Base-by-base conservation (phyloP, 1,140 invertebrate genomes). In the Pogonognathellus flavescens region DNA sequence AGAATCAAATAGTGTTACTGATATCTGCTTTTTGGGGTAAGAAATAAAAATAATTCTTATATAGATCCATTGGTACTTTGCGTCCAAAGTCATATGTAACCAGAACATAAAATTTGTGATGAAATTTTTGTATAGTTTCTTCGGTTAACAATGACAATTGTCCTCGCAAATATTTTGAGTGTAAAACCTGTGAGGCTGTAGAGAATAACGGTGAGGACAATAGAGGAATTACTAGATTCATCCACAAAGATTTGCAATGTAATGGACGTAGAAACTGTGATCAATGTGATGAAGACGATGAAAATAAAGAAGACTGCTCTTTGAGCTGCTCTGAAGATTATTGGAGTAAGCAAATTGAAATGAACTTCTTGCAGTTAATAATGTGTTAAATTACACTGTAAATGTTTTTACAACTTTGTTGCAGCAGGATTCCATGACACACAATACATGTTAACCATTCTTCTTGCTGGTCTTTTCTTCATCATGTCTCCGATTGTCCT, bases 401-500 rank as follows among this genome's bases (percentile, higher is more conserved):
- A n/a, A n/a, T n/a, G n/a, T n/a, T n/a, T n/a, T n/a, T n/a, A n/a
- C n/a, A n/a, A n/a, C n/a, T n/a, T 11, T 50, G 7, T 31, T 14
- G 6, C 16, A 76, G 80, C 50, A 16, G 52, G 80, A 55, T 59
- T 60, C 13, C 41, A 83, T 25, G 82, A 83, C 49, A 20, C 41
- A 14, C 82, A 83, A 22, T 83, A 83, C 59, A 50, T 83, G 59
- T n/a, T 83, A 11, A 83, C 82, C 0, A 83, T 83, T 66, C 82
- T 83, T 22, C 59, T 83, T 4, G 82, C 82, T 18, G 82, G 82
- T 49, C 60, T 83, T 22, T 83, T 83, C 59, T 83, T 83, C 20
- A 62, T 83, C 41, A 60, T 83, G 82, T 83, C 55, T 1, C 82
- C 82, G 1, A 50, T 83, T 0, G 41, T 49, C 20, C 60, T 83